Evolutionary conservation across 2,888 invertebrate species (phyloP), one percentile per base, ranked within the genome.

Genomic region (Drosophila anceps): DNA sequence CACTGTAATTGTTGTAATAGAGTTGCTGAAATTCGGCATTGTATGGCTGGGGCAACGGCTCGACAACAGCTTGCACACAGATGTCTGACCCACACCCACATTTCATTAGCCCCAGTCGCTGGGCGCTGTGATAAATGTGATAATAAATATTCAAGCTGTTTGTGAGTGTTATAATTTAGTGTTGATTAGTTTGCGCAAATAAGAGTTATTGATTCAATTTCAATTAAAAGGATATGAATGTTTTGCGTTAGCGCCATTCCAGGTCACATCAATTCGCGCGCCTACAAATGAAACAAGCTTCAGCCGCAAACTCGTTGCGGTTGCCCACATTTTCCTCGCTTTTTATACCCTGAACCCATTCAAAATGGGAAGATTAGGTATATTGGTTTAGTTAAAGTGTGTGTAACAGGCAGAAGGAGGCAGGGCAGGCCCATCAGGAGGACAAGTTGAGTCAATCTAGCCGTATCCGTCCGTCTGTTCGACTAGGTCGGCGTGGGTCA

Each of bases 211-310:
- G 82, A 82, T 84, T 84, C 87, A 79, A 86, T 88, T 88, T 88
- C 88, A 88, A 88, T 88, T 88, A 88, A 88, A 88, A 88, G 88
- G 88, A 88, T 88, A 88, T 81, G 88, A 81, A 87, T 88, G 87
- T 79, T 80, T 74, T 71, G 63, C 63, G 61, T 74, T 76, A 77
- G 79, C 84, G 74, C 83, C 83, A 66, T 51, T 67, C 55, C 57
- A 59, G 41, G 29, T 62, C 76, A 69, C 44, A 54, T 70, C 70
- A 61, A 27, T 64, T 29, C 55, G 44, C 48, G 46, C 51, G 48
- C 65, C 61, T 37, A 55, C 67, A 55, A 64, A 63, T 62, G 51
- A 27, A 69, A 75, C 39, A 72, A 71, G 76, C 73, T 60, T 24
- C 20, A 1, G 7, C 2, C 6, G 13, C 12, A 20, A 73, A 77